These are phyloP conservation scores for Cottus gobio DNA, from an alignment of 2,113 vertebrate species.

Conservation along the genomic window DNA sequence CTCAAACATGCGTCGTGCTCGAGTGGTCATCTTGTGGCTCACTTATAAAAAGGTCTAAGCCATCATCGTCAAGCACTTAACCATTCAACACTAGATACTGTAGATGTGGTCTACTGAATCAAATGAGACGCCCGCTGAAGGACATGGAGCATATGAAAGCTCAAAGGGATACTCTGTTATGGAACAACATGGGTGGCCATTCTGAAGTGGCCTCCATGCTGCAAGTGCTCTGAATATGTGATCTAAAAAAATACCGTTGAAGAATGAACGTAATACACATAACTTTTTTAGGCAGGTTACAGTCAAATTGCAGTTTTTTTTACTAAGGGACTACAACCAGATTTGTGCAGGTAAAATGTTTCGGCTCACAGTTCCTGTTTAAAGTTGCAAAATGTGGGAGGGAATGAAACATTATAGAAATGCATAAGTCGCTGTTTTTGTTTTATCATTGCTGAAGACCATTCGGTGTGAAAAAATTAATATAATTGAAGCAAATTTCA, in stretches of 20 bases:
- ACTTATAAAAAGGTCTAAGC: slow-evolving; percentile 34
- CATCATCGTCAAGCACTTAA: slow-evolving; percentile 44
- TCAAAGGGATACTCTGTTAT: neutral
- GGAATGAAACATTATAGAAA: neutral
- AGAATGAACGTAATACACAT: neutral
- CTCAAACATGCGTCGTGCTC: slow-evolving; percentile 41
- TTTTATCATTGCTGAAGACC: neutral
- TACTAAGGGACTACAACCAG: neutral
- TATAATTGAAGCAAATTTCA: neutral
- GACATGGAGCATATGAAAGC: neutral
- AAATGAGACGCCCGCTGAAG: neutral
- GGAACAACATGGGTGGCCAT: neutral
- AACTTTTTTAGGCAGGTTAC: neutral
- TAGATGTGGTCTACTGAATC: neutral
- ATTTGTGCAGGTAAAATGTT: neutral
- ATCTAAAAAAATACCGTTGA: neutral
- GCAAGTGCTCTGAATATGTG: neutral
- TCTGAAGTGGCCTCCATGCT: neutral
- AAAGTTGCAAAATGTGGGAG: neutral
- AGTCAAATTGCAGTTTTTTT: neutral
- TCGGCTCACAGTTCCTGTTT: neutral
- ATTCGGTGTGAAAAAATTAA: neutral
- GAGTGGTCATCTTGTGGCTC: slow-evolving; percentile 58
- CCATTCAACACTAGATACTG: slow-evolving; percentile 28
- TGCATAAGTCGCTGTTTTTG: neutral